Conservation (phyloP, 2,113 vertebrate species). For the Uria lomvia region DNA sequence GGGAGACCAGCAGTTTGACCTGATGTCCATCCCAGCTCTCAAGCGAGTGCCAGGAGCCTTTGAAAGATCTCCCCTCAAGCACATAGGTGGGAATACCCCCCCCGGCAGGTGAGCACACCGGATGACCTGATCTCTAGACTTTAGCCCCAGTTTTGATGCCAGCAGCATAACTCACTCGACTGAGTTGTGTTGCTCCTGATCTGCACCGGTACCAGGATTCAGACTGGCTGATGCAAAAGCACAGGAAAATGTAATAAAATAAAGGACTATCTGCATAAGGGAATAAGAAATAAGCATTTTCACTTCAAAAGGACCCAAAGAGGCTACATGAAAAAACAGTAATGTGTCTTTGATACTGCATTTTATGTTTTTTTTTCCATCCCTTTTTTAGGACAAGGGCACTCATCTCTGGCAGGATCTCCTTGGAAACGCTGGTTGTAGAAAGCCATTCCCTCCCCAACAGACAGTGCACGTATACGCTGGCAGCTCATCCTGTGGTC, state of each 20-base stretch:
- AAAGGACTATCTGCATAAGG: neutral
- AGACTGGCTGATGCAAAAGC: neutral
- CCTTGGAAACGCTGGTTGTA: constrained; percentile 17
- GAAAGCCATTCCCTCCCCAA: neutral
- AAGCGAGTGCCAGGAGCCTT: neutral
- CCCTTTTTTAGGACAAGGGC: neutral
- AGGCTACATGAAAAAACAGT: neutral
- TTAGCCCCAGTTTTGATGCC: neutral
- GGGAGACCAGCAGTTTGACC: neutral
- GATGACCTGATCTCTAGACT: neutral
- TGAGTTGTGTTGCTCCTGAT: neutral
- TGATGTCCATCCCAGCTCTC: neutral
- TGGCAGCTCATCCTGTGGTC: neutral
- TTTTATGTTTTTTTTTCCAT: neutral
- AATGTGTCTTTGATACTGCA: neutral
- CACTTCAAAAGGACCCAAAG: constrained; percentile 9
- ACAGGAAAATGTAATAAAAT: neutral
- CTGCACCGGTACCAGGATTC: neutral
- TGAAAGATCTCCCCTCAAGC: neutral
- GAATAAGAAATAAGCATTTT: neutral
- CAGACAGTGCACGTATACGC: fast-evolving
- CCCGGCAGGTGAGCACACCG: neutral
- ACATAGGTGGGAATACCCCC: neutral
- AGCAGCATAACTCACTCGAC: neutral
- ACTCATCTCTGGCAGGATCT: constrained; percentile 1